Evolutionary conservation across 2,888 invertebrate species (phyloP), one percentile per base, ranked within the genome.

Genomic region (Aquatica leii): DNA sequence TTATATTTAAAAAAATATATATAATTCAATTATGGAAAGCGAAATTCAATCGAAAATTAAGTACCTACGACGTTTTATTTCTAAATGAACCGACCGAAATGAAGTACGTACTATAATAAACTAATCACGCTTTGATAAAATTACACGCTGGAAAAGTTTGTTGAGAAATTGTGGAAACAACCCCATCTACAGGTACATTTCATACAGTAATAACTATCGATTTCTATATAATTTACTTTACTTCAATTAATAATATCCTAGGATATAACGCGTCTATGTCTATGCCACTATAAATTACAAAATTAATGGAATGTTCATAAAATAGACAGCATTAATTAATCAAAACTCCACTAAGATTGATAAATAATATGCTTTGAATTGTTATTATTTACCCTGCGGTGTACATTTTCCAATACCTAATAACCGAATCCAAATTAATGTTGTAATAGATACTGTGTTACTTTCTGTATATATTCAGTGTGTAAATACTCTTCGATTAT

Each of bases 61-160:
- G 51, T 40, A 51, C n/a, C 58, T 17, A 37, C 49, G 51, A 9
- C 35, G 35, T 20, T 34, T 17, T 18, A 52, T 54, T 55, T 54
- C 59, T 55, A 50, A 63, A 56, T 56, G 56, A 54, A 48, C 31
- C 59, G 41, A 59, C 35, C 59, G 63, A 49, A 40, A 54, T 54
- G 20, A 37, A 54, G 31, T 40, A 40, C 54, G 53, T 60, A 20
- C 55, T 49, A 41, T 51, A 58, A 62, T 50, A 50, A 40, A 62
- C 62, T 57, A 52, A 43, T 55, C 54, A 49, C 31, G 50, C 48
- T 24, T 12, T 54, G 49, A 24, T 24, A 53, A 60, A 48, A 49
- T 18, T 35, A 24, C 35, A 59, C 20, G 17, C 24, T 31, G 31
- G 50, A 24, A 17, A 54, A 37, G 41, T 40, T 59, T 49, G 54